These are phyloP conservation scores for Wiebesia pumilae DNA, from an alignment of 1,140 invertebrate species.

Conservation along the genomic window DNA sequence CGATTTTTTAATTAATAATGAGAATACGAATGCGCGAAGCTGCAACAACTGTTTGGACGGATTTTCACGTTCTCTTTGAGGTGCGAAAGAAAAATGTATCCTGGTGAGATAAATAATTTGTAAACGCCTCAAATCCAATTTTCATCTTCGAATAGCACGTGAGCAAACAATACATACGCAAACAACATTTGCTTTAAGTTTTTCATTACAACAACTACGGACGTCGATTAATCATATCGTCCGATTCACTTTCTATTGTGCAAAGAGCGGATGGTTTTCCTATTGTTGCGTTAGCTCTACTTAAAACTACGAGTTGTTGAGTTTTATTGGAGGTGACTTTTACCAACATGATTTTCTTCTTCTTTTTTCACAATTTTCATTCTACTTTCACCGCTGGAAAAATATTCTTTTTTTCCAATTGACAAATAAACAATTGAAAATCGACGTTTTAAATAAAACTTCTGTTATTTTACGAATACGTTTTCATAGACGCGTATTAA, in stretches of 20 bases:
- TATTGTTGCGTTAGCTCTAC: slow-evolving; percentile 7
- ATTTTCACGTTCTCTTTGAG: slow-evolving; percentile 6
- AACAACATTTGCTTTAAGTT: neutral
- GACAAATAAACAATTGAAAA: too few species aligned
- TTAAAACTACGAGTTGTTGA: neutral
- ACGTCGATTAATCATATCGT: slow-evolving; percentile 33
- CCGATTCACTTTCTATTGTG: slow-evolving; percentile 38
- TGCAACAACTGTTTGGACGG: too few species aligned
- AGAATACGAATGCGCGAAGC: neutral
- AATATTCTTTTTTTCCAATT: neutral
- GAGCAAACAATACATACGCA: neutral
- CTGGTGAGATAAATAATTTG: neutral
- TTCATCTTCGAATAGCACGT: neutral
- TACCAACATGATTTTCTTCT: neutral
- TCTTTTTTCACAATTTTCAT: neutral
- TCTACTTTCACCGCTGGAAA: neutral
- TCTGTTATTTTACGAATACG: too few species aligned
- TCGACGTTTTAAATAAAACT: too few species aligned
- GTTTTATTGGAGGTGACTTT: neutral
- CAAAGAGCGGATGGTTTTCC: slow-evolving; percentile 29
- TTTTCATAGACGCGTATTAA: too few species aligned
- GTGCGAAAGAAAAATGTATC: slow-evolving; percentile 1
- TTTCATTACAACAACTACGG: neutral
- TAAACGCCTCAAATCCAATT: neutral
- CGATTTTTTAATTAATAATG: slow-evolving; percentile 1